These are phyloP conservation scores for Anolis apletophallus DNA, from an alignment of 2,797 vertebrate species.

Conservation along the genomic window DNA sequence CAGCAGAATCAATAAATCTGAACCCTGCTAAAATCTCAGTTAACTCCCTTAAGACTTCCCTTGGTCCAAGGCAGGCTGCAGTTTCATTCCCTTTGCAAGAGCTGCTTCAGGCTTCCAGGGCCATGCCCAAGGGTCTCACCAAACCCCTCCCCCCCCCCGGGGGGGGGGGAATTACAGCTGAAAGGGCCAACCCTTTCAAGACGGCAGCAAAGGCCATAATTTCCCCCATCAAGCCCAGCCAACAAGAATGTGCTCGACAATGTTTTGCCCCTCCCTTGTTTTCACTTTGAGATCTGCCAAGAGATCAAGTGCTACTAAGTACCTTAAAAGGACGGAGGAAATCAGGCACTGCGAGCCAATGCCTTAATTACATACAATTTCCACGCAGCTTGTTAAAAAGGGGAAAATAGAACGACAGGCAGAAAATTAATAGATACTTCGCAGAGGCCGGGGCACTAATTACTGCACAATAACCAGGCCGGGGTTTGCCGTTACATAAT, in stretches of 20 bases:
- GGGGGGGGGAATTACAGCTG: background rate
- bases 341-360: background rate
- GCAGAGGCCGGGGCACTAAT: conserved; percentile 13
- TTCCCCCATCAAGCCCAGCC: background rate
- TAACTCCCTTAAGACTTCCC: background rate
- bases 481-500: background rate
- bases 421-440: conserved; percentile 9
- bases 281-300: background rate
- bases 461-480: background rate
- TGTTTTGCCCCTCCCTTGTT: background rate
- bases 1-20: background rate
- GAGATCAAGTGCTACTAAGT: background rate
- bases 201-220: background rate
- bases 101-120: background rate
- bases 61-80: background rate
- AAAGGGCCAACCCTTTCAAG: background rate
- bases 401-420: conserved; percentile 4
- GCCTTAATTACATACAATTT: conserved; percentile 20
- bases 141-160: background rate
- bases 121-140: background rate
- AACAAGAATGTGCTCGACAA: background rate
- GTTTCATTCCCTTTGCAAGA: background rate
- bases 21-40: no score
- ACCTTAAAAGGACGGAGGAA: background rate
- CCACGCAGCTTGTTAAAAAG: background rate